These are phyloP conservation scores for Laticauda colubrina DNA, from an alignment of 2,113 vertebrate genomes.

Conservation along the genomic window DNA sequence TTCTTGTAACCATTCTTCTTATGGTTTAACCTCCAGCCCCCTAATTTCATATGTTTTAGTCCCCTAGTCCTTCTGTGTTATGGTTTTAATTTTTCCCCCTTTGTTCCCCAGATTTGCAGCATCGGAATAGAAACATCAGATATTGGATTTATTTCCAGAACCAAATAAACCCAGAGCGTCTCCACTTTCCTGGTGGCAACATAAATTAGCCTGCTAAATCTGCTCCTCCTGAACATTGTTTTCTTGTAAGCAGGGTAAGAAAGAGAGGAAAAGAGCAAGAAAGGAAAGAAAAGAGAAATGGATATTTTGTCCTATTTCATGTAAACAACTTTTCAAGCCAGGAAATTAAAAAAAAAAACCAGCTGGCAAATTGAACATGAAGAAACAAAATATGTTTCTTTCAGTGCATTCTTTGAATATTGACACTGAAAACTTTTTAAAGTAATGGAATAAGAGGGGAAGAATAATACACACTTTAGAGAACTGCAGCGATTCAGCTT, in stretches of 20 bases:
- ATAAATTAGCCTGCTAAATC: neutral
- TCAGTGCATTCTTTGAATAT: conserved; percentile 2
- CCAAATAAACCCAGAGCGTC: neutral
- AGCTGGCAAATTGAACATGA: conserved; percentile 27
- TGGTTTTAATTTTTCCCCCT: neutral
- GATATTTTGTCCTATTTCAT: conserved; percentile 4
- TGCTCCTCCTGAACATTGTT: neutral
- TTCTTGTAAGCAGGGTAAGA: neutral
- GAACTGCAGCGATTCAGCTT: neutral
- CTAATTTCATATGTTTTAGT: no score
- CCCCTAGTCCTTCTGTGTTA: neutral
- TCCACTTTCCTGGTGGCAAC: neutral
- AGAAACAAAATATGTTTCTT: neutral
- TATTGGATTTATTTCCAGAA: neutral
- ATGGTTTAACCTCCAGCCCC: no score
- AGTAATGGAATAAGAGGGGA: neutral
- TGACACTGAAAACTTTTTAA: neutral
- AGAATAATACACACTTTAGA: neutral
- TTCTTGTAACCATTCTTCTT: no score
- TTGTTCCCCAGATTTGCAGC: accelerated
- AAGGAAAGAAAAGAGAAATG: neutral
- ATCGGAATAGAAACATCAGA: neutral
- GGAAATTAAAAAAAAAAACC: neutral
- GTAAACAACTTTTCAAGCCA: conserved; percentile 33
- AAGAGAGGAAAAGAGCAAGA: neutral